phyloP scores from a whole-genome alignment of 2,888 invertebrate species.

The Hermodice carunculata region DNA sequence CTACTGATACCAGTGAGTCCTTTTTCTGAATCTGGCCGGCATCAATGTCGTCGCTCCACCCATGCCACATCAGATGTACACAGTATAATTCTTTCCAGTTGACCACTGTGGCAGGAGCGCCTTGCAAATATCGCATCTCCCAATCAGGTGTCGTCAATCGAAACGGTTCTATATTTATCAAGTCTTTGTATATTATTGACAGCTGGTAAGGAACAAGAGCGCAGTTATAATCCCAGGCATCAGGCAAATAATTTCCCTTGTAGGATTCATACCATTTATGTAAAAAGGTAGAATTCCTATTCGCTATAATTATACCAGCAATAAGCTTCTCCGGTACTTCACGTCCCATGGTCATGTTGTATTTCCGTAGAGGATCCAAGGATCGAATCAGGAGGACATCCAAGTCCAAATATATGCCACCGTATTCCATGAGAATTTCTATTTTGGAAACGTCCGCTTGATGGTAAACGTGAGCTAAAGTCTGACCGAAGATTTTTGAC shows the following conservation, averaged over 20 bases:
- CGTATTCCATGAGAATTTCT: conserved; percentile 38
- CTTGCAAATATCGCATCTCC: conserved; percentile 26
- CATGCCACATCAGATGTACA: no score
- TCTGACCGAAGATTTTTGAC: no score
- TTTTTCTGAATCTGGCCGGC: no score
- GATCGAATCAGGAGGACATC: conserved; percentile 40
- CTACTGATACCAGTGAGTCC: no score
- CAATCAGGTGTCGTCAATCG: conserved; percentile 37
- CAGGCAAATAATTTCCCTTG: conserved; percentile 33
- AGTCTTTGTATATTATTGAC: no score
- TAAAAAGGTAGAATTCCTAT: conserved; percentile 29
- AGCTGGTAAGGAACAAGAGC: conserved; percentile 35
- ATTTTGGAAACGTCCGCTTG: conserved; percentile 38
- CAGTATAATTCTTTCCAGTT: no score
- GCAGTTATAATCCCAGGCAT: conserved; percentile 42
- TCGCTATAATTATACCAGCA: conserved; percentile 38
- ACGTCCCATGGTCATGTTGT: conserved; percentile 35
- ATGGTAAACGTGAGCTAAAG: conserved; percentile 37
- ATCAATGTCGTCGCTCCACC: no score
- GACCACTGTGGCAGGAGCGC: no score
- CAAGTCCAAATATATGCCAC: conserved; percentile 44
- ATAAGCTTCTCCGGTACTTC: conserved; percentile 36
- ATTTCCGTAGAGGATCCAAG: conserved; percentile 34
- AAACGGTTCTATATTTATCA: conserved; percentile 32
- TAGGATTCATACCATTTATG: conserved; percentile 34